These are phyloP conservation scores for Solenopsis fugax DNA, from an alignment of 1,140 invertebrate species.

Conservation along the genomic window DNA sequence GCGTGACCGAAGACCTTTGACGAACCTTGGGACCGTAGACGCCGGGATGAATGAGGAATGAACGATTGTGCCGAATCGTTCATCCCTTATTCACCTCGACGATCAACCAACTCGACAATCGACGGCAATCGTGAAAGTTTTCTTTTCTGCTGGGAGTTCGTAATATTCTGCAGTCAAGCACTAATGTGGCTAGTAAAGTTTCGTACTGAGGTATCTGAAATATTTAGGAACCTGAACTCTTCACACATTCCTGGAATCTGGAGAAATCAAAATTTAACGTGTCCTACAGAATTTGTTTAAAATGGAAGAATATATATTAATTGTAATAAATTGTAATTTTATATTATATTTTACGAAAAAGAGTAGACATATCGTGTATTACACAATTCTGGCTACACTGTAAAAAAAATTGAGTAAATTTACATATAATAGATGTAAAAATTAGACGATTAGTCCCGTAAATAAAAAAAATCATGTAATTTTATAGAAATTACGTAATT, in stretches of 20 bases:
- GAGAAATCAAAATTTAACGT: background rate
- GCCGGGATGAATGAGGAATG: slow-evolving; percentile 11
- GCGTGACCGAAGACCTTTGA: slow-evolving; percentile 75
- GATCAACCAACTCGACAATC: slow-evolving; percentile 32
- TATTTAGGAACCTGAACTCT: background rate
- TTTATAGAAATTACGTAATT: no score
- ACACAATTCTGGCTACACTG: no score
- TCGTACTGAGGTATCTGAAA: background rate
- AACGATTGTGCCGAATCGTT: slow-evolving; percentile 4
- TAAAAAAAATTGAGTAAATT: no score
- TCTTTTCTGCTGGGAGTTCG: background rate
- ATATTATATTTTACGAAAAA: background rate
- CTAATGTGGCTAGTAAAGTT: background rate
- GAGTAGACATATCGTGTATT: background rate
- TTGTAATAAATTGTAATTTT: background rate
- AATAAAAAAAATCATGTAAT: no score
- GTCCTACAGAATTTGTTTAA: background rate
- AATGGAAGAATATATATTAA: background rate
- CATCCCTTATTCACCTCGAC: slow-evolving; percentile 40
- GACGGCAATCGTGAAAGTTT: background rate
- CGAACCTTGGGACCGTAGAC: background rate
- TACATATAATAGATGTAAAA: no score
- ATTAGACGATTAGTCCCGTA: no score
- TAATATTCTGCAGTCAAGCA: background rate
- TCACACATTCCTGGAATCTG: background rate